Base-by-base conservation (phyloP, 1,140 invertebrate species). In the Tetraneura akinire region DNA sequence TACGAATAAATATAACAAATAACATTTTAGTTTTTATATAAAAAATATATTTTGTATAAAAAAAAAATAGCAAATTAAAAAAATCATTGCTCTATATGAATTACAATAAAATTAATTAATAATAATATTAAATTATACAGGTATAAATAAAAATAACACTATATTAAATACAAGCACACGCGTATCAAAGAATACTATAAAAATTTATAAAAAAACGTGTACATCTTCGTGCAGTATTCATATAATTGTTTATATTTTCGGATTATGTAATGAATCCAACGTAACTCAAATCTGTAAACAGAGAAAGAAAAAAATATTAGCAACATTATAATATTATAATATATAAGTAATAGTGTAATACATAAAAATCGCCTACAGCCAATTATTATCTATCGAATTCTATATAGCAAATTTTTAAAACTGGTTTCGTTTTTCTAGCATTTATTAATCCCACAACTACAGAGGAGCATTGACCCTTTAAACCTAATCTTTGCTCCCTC, bases 91-190 rank as follows among this genome's bases (percentile, higher is more conserved):
- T 57, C 23, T 23, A 26, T 57, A 57, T 23, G 23, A 60, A 60
- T 37, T 60, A 60, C 5, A 60, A 26, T 60, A 60, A 60, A 60
- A 60, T 18, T 57, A 57, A 6, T 26, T 1, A 57, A 57, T 57
- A 57, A 26, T 14, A 57, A 57, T 23, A 53, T n/a, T n/a, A 53
- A 53, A 60, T 29, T 29, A 60, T 14, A 60, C 57, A n/a, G n/a
- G 57, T 60, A 60, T 8, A 60, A 60, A 60, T 60, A 60, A 26
- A 60, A 51, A 51, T n/a, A 57, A 60, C n/a, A 60, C 6, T 26
- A 26, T 18, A 16, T 29, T 26, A n/a, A n/a, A n/a, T n/a, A 57
- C 21, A 9, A 60, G 57, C 23, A 60, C 57, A 29, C 26, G 26
- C 57, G 13, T 60, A 37, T 37, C 26, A 23, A 60, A 26, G 32